Evolutionary conservation across 2,797 vertebrate genomes (phyloP).

Genomic region (Allobates femoralis): DNA sequence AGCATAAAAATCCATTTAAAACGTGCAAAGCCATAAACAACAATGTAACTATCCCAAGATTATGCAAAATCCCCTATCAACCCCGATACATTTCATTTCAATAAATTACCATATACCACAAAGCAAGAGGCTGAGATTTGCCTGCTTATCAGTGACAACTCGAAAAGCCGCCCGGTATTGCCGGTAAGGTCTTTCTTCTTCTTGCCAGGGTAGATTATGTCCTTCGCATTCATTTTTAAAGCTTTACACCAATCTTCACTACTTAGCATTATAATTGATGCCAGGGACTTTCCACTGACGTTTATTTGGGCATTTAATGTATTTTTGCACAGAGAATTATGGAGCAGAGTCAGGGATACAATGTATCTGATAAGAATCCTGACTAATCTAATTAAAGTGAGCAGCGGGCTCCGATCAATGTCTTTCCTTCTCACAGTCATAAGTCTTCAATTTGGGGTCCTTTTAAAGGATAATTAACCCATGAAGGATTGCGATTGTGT

Average conservation of each 20-base stretch:
- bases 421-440: background rate
- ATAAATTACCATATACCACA: conserved; percentile 12
- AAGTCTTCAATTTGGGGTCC: background rate
- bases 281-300: background rate
- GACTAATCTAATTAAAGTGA: conserved; percentile 8
- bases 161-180: background rate
- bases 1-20: background rate
- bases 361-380: background rate
- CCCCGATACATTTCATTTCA: background rate
- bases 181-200: background rate
- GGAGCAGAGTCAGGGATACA: background rate
- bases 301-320: conserved; percentile 1
- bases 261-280: conserved; percentile 16
- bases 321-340: background rate
- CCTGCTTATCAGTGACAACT: background rate
- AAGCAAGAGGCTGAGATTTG: background rate
- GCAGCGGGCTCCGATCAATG: background rate
- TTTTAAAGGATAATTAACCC: background rate
- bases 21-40: conserved; percentile 8
- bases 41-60: background rate
- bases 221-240: background rate
- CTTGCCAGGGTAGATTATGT: background rate
- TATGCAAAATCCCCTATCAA: conserved; percentile 4
- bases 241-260: background rate
- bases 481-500: background rate